A percentile compares a stretch with the other conserved stretches of the same genome.
Conservation (phyloP, 2,113 vertebrate species). For the Mirza zaza region DNA sequence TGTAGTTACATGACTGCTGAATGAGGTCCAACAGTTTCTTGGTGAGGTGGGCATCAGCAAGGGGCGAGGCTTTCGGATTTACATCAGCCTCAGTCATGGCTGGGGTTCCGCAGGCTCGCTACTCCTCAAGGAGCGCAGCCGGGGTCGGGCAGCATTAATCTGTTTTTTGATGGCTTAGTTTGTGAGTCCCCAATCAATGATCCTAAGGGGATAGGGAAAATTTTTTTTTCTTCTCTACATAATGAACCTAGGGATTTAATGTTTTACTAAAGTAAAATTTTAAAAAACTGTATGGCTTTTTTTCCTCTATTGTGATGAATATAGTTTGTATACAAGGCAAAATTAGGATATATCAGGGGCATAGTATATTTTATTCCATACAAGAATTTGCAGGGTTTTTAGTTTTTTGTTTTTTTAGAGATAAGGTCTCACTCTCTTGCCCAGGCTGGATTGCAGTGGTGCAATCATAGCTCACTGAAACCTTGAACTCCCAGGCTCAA, state of each 20-base stretch:
- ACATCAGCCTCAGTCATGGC: conserved; percentile 91
- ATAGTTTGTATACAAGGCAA: neutral
- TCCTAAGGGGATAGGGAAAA: no score
- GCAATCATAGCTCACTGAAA: no score
- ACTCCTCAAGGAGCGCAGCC: no score
- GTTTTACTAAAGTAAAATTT: neutral
- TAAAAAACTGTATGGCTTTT: neutral
- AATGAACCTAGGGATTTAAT: neutral
- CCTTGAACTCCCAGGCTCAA: no score
- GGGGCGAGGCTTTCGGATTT: conserved; percentile 98
- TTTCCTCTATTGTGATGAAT: neutral
- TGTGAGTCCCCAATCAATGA: no score
- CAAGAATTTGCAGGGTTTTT: neutral
- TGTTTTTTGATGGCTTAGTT: no score
- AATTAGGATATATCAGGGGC: neutral
- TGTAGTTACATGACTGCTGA: conserved; percentile 97
- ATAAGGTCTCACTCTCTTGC: no score
- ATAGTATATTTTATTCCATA: neutral
- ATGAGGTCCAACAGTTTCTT: conserved; percentile 97
- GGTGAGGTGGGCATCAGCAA: conserved; percentile 96
- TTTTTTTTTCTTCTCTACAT: neutral
- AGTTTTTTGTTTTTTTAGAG: no score
- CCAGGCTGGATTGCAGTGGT: no score
- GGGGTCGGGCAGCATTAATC: no score
- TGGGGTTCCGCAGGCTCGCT: no score